Conservation (phyloP, 1,140 invertebrate genomes). For the Heliconius eleuchia region DNA sequence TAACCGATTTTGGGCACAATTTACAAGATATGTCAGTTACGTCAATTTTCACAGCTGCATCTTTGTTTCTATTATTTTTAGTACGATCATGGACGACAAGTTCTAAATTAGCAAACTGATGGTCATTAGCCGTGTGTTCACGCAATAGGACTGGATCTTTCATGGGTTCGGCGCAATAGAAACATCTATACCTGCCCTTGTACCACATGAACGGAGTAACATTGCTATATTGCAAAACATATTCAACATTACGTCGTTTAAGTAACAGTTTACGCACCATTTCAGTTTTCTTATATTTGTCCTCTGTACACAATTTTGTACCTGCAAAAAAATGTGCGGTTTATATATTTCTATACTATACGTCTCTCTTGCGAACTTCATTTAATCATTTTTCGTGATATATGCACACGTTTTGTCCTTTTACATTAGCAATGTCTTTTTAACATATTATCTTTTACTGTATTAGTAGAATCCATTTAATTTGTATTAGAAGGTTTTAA, state of each 20-base stretch:
- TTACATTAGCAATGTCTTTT: background rate
- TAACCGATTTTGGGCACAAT: slow-evolving; percentile 52
- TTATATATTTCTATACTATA: slow-evolving; percentile 17
- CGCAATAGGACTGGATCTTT: slow-evolving; percentile 59
- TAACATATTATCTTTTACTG: background rate
- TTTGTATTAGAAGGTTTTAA: background rate
- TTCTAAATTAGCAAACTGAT: slow-evolving; percentile 65
- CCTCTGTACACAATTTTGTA: slow-evolving; percentile 64
- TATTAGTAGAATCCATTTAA: background rate
- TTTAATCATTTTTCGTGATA: background rate
- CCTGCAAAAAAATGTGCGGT: slow-evolving; percentile 67
- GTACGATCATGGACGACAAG: slow-evolving; percentile 62
- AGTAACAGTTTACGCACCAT: slow-evolving; percentile 58
- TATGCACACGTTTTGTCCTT: background rate
- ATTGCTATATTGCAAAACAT: slow-evolving; percentile 69
- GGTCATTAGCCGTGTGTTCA: slow-evolving; percentile 57
- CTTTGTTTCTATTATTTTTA: slow-evolving; percentile 70
- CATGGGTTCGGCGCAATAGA: slow-evolving; percentile 67
- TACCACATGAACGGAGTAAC: slow-evolving; percentile 74
- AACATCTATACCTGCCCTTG: slow-evolving; percentile 68
- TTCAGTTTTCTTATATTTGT: slow-evolving; percentile 71
- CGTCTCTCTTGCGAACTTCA: background rate
- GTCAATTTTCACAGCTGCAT: slow-evolving; percentile 73
- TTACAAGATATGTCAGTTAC: slow-evolving; percentile 64
- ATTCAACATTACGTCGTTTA: slow-evolving; percentile 70